These are phyloP conservation scores for Drosophila fuyamai DNA, from an alignment of 1,140 invertebrate species.

Conservation along the genomic window DNA sequence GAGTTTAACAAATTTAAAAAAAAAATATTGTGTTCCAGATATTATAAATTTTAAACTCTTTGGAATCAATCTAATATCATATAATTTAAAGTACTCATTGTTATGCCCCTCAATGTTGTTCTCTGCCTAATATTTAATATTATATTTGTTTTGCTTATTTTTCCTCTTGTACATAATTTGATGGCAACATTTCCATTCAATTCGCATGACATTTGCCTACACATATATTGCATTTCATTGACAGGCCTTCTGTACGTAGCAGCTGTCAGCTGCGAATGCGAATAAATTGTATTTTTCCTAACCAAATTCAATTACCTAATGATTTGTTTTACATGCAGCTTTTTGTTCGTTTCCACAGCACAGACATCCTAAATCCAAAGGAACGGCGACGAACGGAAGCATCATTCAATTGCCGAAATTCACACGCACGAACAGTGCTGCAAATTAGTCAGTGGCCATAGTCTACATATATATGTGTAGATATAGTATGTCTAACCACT, in stretches of 20 bases:
- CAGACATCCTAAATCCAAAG: background rate
- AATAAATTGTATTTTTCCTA: constrained; percentile 71
- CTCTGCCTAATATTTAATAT: constrained; percentile 2
- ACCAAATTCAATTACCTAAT: constrained; percentile 78
- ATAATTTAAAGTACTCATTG: background rate
- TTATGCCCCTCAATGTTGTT: background rate
- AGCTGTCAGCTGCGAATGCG: constrained; percentile 71
- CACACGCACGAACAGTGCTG: constrained; percentile 70
- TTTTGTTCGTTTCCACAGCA: constrained; percentile 30
- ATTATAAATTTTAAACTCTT: background rate
- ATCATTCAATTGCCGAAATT: constrained; percentile 51
- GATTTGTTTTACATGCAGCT: constrained; percentile 73
- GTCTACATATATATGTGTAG: background rate
- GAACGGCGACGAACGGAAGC: background rate
- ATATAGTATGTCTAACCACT: constrained; percentile 16
- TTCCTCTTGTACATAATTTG: constrained; percentile 33
- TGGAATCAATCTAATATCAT: background rate
- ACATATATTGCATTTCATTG: constrained; percentile 67
- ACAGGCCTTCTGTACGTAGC: constrained; percentile 59
- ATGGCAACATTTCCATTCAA: constrained; percentile 51
- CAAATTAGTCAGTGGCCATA: constrained; percentile 65
- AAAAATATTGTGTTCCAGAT: too few species aligned
- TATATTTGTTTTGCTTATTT: constrained; percentile 16
- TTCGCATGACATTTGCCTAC: constrained; percentile 54
- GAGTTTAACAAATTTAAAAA: too few species aligned